Conservation (phyloP, 1,140 invertebrate genomes). For the Pantala flavescens region DNA sequence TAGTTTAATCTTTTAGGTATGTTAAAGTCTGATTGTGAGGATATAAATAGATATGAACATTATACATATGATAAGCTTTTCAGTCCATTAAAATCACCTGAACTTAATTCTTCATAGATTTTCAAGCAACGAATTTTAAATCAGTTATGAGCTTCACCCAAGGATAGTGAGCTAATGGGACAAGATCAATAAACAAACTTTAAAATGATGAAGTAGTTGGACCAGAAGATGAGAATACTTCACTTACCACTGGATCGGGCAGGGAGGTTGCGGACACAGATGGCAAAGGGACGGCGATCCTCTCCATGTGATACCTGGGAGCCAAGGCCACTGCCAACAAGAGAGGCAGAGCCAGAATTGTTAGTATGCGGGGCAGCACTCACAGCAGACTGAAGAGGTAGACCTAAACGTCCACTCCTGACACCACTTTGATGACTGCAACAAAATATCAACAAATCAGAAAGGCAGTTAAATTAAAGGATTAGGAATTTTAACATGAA, state of each 20-base stretch:
- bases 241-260: slow-evolving; percentile 59
- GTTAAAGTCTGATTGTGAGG: no score
- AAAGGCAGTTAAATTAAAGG: no score
- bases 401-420: slow-evolving; percentile 29
- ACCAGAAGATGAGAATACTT: no score
- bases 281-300: slow-evolving; percentile 69
- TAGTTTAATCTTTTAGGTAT: no score
- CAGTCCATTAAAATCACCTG: no score
- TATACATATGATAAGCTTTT: no score
- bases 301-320: slow-evolving; percentile 37
- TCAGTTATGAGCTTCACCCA: no score
- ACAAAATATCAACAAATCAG: neutral
- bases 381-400: slow-evolving; percentile 35
- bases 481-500: no score
- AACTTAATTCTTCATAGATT: no score
- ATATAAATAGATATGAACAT: no score
- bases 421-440: slow-evolving; percentile 29
- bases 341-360: slow-evolving; percentile 37
- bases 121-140: no score
- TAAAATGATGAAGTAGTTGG: neutral
- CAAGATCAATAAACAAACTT: neutral
- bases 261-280: slow-evolving; percentile 85
- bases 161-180: no score
- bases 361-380: slow-evolving; percentile 30
- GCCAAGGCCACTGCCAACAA: neutral